Conservation (phyloP, 2,888 invertebrate species). For the Dorcus hopei region DNA sequence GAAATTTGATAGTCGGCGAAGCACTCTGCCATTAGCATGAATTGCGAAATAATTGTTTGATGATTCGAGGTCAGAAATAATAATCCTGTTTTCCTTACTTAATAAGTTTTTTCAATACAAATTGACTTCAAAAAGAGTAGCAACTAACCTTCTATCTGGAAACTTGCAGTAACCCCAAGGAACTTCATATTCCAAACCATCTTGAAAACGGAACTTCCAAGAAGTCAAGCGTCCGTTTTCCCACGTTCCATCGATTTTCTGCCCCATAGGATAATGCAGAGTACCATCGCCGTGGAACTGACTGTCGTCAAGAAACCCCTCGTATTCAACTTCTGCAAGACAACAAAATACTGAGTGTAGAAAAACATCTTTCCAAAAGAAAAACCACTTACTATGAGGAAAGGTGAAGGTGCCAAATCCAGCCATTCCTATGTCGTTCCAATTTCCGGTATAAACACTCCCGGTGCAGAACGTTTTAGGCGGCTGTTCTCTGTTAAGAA, state of each 20-base stretch:
- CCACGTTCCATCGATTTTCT: constrained; percentile 63
- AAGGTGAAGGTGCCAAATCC: constrained; percentile 59
- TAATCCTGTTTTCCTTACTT: no score
- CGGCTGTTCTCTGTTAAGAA: constrained; percentile 8
- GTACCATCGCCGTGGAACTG: constrained; percentile 63
- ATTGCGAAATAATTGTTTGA: no score
- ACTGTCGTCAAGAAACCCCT: constrained; percentile 65
- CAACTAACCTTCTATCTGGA: constrained; percentile 9
- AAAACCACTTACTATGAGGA: constrained; percentile 49
- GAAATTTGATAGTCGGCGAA: no score
- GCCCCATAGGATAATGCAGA: constrained; percentile 60
- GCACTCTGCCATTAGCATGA: no score
- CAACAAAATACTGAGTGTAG: no score
- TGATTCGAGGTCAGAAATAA: no score
- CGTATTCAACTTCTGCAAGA: constrained; percentile 49
- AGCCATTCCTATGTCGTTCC: constrained; percentile 60
- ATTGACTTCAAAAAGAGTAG: neutral
- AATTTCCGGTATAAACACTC: constrained; percentile 59
- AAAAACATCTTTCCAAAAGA: no score
- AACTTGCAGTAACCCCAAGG: constrained; percentile 14
- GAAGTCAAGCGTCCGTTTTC: constrained; percentile 51
- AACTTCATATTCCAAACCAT: constrained; percentile 10
- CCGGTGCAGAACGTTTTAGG: constrained; percentile 45
- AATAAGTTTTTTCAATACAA: no score
- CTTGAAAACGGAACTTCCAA: constrained; percentile 11